A percentile compares a stretch with the other conserved stretches of the same genome.
phyloP scores from a whole-genome alignment of 1,140 invertebrate species.

The Aphelenchoides fujianensis region DNA sequence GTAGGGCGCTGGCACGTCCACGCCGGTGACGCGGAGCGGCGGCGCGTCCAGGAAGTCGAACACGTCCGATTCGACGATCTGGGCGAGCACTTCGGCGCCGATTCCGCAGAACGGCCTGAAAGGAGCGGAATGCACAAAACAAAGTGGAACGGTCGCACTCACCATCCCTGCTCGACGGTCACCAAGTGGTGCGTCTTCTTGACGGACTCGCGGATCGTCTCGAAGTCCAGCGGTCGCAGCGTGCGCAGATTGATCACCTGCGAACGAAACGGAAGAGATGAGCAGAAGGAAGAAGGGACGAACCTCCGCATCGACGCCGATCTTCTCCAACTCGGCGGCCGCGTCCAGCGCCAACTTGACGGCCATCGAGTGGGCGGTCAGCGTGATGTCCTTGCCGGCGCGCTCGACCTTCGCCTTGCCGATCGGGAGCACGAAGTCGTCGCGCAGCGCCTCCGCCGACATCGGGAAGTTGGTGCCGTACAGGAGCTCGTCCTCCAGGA shows the following conservation, averaged over 20 bases:
- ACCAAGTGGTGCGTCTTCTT: conserved; percentile 90
- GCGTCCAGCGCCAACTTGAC: conserved; percentile 83
- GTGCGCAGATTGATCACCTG: conserved; percentile 86
- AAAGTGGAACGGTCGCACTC: no score
- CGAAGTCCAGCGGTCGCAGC: conserved; percentile 84
- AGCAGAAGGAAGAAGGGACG: conserved; percentile 21
- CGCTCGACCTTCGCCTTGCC: conserved; percentile 92
- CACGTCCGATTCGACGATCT: conserved; percentile 85
- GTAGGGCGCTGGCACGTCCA: conserved; percentile 96
- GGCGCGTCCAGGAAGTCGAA: conserved; percentile 97
- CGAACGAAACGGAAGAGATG: conserved; percentile 15
- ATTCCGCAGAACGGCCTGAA: conserved; percentile 75
- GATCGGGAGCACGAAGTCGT: conserved; percentile 89
- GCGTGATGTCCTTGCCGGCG: conserved; percentile 81
- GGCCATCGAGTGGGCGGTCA: conserved; percentile 84
- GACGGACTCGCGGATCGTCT: conserved; percentile 82
- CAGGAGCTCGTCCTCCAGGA: conserved; percentile 92
- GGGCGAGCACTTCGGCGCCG: conserved; percentile 88
- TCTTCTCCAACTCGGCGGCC: conserved; percentile 75
- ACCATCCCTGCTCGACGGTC: conserved; percentile 94
- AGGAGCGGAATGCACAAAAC: no score
- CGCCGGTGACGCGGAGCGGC: conserved; percentile 83
- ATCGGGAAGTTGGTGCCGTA: conserved; percentile 87
- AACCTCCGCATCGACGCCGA: conserved; percentile 77
- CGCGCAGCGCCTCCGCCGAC: conserved; percentile 80